phyloP scores from a whole-genome alignment of 2,113 vertebrate species.

The Thunnus maccoyii region DNA sequence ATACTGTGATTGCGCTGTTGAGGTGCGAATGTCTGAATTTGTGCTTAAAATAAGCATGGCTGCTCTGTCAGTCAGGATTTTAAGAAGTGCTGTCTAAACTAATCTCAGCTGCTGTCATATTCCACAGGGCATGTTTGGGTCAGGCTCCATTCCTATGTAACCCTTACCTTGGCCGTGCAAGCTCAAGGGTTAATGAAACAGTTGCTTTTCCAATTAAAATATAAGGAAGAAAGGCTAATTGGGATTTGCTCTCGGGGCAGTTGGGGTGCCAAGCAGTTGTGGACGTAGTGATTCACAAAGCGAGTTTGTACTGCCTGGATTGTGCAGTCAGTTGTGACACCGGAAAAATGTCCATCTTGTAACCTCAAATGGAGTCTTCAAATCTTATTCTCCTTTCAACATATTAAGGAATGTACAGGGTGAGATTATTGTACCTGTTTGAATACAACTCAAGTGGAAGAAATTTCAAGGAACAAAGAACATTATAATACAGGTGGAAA shows the following conservation, averaged over 20 bases:
- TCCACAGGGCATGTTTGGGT: conserved; percentile 19
- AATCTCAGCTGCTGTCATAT: conserved; percentile 31
- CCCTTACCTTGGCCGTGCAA: conserved; percentile 18
- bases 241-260: conserved; percentile 39
- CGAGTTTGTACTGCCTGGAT: conserved; percentile 1
- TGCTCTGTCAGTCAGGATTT: conserved; percentile 1
- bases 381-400: not conserved
- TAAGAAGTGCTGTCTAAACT: not conserved
- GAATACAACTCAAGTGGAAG: not conserved
- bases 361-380: conserved; percentile 4
- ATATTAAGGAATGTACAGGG: not conserved
- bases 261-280: conserved; percentile 9
- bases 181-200: conserved; percentile 64
- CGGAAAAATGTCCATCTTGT: not conserved
- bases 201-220: conserved; percentile 69
- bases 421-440: not conserved
- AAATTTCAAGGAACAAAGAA: not conserved
- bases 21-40: not conserved
- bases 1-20: not conserved
- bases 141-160: not conserved
- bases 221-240: conserved; percentile 63
- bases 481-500: not conserved
- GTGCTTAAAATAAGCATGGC: not conserved
- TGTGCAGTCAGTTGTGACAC: conserved; percentile 12
- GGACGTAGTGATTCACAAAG: conserved; percentile 26